Evolutionary conservation across 2,888 invertebrate genomes (phyloP), one percentile per base, ranked within the genome.

Genomic region (Subacronicta megacephala): DNA sequence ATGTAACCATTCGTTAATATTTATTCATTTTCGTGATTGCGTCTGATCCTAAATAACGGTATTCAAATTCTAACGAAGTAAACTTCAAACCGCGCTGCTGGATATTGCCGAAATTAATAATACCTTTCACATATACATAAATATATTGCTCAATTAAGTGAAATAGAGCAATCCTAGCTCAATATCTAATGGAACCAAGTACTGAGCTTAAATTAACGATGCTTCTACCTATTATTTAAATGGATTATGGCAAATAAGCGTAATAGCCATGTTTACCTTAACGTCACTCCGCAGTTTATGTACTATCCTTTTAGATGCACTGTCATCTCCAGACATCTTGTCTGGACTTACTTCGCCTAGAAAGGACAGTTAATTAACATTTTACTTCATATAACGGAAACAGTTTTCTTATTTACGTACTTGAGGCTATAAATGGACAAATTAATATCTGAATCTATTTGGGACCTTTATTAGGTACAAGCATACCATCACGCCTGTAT

Each of bases 201-300:
- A 2, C 3, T 26, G 26, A 31, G 6, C 0, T 1, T 17, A 10
- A 37, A 42, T 29, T 13, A 29, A 10, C 5, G 15, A 12, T 40
- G 7, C 9, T 20, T 29, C 5, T 59, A n/a, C n/a, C n/a, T n/a
- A 23, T 12, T 20, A 15, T 15, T 36, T 20, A 12, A 23, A 38
- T 47, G 1, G 12, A 7, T n/a, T 3, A 17, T n/a, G 12, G 17
- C n/a, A 17, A 3, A 3, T 41, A 15, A 23, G 7, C 0, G 40
- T 40, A 17, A 35, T 15, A 23, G 6, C 12, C 13, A 50, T 57
- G 58, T 75, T 78, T 90, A 95, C 95, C 91, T 97, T 98, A 3
- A 98, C 98, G 88, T 98, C 98, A 78, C 96, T 97, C 67, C 96
- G 96, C 45, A 98, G 93, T 88, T 97, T 97, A 78, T 97, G 97